These are phyloP conservation scores for Micrasema minimum DNA, from an alignment of 1,140 invertebrate genomes.

Conservation along the genomic window DNA sequence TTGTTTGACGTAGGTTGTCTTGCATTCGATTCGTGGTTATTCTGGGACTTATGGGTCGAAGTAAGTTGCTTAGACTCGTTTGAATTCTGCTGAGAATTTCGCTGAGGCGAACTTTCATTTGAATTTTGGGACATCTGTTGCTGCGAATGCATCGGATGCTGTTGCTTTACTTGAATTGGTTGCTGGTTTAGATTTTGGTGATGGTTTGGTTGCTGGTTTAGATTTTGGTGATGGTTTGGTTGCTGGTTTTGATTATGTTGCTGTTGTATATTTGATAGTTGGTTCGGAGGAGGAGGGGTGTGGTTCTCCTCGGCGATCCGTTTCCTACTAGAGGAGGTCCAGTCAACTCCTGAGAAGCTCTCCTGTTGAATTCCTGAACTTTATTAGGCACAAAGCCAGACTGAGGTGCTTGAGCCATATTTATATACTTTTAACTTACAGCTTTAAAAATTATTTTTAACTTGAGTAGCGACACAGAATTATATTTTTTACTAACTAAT, in stretches of 20 bases:
- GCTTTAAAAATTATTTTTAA: not conserved
- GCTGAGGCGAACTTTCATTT: slow-evolving; percentile 51
- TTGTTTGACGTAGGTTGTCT: slow-evolving; percentile 48
- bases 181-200: slow-evolving; percentile 37
- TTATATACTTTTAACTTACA: not conserved
- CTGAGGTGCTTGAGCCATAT: slow-evolving; percentile 63
- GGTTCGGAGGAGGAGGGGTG: slow-evolving; percentile 25
- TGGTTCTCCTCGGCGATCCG: slow-evolving; percentile 45
- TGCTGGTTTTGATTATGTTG: not conserved
- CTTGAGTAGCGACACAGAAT: too few species aligned
- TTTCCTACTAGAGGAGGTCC: slow-evolving; percentile 52
- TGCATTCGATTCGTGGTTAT: slow-evolving; percentile 49
- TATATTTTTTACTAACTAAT: too few species aligned
- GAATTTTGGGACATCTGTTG: slow-evolving; percentile 27
- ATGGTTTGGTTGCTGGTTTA: slow-evolving; percentile 32
- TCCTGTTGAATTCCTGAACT: slow-evolving; percentile 62
- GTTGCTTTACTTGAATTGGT: not conserved
- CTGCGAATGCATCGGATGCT: slow-evolving; percentile 38
- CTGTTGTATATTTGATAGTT: slow-evolving; percentile 36
- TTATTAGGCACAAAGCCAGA: slow-evolving; percentile 64
- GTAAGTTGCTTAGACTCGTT: slow-evolving; percentile 37
- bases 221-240: slow-evolving; percentile 15
- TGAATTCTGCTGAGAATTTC: slow-evolving; percentile 27
- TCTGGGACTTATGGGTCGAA: slow-evolving; percentile 41
- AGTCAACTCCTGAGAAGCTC: slow-evolving; percentile 59